phyloP scores from a whole-genome alignment of 2,797 vertebrate species.

The Sternotherus odoratus region DNA sequence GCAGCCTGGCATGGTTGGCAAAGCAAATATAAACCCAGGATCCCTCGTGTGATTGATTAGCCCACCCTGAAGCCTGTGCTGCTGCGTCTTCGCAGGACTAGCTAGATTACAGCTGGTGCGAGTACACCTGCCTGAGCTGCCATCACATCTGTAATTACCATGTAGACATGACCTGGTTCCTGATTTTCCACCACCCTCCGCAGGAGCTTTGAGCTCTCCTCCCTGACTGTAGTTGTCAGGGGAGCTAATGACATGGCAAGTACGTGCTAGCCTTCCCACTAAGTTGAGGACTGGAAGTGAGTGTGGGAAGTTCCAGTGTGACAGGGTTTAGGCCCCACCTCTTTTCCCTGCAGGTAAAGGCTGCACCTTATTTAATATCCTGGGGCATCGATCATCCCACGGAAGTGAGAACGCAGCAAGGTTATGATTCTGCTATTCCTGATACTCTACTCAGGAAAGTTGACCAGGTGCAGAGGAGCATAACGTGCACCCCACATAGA shows the following conservation, averaged over 20 bases:
- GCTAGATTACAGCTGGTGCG: neutral
- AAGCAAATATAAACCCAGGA: neutral
- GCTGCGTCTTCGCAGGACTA: neutral
- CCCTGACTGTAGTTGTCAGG: no score
- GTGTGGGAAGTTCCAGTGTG: neutral
- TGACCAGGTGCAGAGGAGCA: neutral
- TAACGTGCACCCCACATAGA: neutral
- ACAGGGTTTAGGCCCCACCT: neutral
- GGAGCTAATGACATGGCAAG: neutral
- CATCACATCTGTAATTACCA: neutral
- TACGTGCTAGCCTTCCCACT: neutral
- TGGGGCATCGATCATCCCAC: neutral
- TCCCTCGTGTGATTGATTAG: neutral
- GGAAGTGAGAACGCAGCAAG: neutral
- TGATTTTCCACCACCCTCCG: neutral
- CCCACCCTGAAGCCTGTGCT: neutral
- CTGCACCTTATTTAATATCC: neutral
- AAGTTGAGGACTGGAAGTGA: neutral
- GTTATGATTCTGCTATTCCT: neutral
- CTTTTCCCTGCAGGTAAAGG: neutral
- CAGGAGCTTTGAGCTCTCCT: neutral
- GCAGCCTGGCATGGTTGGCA: neutral
- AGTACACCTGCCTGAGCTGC: neutral
- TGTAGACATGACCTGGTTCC: neutral
- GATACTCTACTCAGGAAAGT: neutral